Evolutionary conservation across 1,140 invertebrate species (phyloP), one percentile per base, ranked within the genome.

Genomic region (Euwallacea fornicatus): DNA sequence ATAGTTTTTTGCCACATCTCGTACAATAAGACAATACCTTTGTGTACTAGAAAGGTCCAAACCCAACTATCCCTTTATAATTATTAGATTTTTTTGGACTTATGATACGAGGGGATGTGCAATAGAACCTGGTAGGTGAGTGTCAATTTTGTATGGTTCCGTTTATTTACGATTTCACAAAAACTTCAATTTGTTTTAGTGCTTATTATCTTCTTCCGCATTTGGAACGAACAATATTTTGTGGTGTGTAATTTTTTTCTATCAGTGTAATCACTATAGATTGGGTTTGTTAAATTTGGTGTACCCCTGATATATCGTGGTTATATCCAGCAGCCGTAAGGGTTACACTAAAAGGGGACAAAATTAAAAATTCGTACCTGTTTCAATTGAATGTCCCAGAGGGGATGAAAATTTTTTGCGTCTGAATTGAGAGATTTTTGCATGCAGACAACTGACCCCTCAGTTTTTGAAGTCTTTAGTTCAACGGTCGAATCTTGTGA

Each of bases 331-430:
- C 42, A 42, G 10, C 21, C 11, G n/a, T n/a, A 68, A 68, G 66
- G 66, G 66, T 68, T 47, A 33, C 55, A 60, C 13, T 8, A 15
- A 60, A 65, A 44, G 63, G 71, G 71, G 71, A 54, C 66, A 50
- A 62, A 60, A 67, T 72, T 72, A 72, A 72, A 72, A 72, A 67
- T 72, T 16, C 60, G 54, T 72, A 72, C 71, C 71, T 72, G 71
- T 72, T 72, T 56, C 71, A 59, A 72, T 72, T 72, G 42, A 72
- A 67, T 43, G 43, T 16, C n/a, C 44, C 44, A 56, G 53, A 70
- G 44, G 63, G 69, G 69, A 64, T 67, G 64, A 16, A 60, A 44
- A 62, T 67, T 72, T 72, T 72, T 68, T 62, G 13, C 44, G 33
- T 65, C 46, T 59, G 54, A 69, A 62, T 46, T 56, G 42, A 71